Base-by-base conservation (phyloP, 2,888 invertebrate genomes). In the Cheilosia soror region DNA sequence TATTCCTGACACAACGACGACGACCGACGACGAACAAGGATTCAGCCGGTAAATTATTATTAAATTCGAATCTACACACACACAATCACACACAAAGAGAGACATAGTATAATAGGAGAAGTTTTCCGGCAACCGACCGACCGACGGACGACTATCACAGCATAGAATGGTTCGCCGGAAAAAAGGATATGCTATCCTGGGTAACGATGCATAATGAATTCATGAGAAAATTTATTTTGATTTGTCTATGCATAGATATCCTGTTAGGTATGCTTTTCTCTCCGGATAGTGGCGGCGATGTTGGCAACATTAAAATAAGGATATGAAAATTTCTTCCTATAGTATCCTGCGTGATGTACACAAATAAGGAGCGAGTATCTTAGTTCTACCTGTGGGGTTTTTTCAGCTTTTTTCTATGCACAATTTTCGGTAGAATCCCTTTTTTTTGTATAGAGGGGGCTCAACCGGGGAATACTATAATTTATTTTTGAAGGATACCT, bases 151-250 rank as follows among this genome's bases (percentile, higher is more conserved):
- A 15, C 42, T 53, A 44, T 44, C 29, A 31, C 49, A 66, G 15
- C 55, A 29, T n/a, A 15, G 37, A 63, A 63, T 29, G 42, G 29
- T 25, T 62, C 31, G 47, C 7, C 47, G 15, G 25, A 68, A 68
- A 58, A 66, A 37, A 63, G 63, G 69, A 69, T 71, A 63, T 69
- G 37, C 69, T 49, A 62, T 65, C 75, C 37, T 55, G 69, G 69
- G 69, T 69, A 78, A 80, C 69, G 80, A 71, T 75, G 69, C 75
- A 84, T 84, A 84, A 84, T 79, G 75, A 84, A 84, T 84, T 84
- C 84, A 84, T 84, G 69, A 75, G 75, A 27, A 75, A 65, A 84
- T 84, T 79, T 79, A 84, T 84, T 84, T 84, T 84, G 79, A 84
- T 84, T 84, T 84, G 65, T 71, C 69, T 79, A 75, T 84, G 65